Evolutionary conservation across 2,113 vertebrate species (phyloP).

Genomic region (Mobula hypostoma): DNA sequence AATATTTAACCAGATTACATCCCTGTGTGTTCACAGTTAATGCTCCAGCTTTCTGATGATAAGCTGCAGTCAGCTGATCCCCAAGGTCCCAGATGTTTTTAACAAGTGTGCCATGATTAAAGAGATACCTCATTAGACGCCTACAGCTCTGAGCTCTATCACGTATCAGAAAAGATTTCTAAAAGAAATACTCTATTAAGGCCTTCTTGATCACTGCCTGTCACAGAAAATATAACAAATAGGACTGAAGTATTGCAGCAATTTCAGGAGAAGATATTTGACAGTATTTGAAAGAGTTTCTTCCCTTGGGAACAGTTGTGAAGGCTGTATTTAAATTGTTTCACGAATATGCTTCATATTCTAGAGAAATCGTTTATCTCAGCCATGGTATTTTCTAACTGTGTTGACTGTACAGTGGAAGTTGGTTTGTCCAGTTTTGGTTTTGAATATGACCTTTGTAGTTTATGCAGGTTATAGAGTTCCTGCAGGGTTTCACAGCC

Average conservation of each 20-base stretch:
- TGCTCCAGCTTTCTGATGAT: slow-evolving; percentile 28
- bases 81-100: not conserved
- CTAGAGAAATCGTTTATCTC: not conserved
- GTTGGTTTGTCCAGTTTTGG: not conserved
- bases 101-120: not conserved
- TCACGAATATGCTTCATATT: not conserved
- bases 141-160: not conserved
- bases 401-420: not conserved
- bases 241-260: not conserved
- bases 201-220: not conserved
- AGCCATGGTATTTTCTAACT: not conserved
- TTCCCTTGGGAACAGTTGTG: not conserved
- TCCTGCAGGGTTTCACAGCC: not conserved
- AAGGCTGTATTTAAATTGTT: not conserved
- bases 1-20: slow-evolving; percentile 36
- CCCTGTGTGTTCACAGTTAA: slow-evolving; percentile 3
- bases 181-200: not conserved
- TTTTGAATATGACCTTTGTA: not conserved
- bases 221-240: not conserved
- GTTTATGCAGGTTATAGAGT: not conserved
- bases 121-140: not conserved
- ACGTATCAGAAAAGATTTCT: not conserved
- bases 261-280: not conserved
- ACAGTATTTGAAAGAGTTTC: not conserved
- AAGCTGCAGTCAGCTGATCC: slow-evolving; percentile 24